Conservation (phyloP, 2,797 vertebrate genomes). For the Lycodopsis pacificus region DNA sequence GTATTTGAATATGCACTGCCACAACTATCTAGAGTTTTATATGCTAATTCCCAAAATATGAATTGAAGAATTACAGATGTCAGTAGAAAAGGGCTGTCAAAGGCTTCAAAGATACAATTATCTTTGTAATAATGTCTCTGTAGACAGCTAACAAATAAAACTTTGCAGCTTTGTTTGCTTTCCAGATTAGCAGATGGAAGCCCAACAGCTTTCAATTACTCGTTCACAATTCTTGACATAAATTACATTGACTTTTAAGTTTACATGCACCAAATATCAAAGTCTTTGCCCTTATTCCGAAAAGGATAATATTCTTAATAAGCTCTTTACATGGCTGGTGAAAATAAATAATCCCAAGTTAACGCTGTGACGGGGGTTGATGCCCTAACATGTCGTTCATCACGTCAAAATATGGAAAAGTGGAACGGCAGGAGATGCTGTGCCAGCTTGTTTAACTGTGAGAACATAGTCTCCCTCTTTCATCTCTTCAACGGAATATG, state of each 20-base stretch:
- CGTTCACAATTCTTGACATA: not conserved
- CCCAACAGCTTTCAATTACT: not conserved
- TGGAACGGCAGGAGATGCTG: no score
- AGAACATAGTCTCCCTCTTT: no score
- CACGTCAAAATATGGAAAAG: no score
- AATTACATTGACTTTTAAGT: not conserved
- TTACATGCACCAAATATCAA: no score
- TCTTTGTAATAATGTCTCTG: not conserved
- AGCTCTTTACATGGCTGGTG: no score
- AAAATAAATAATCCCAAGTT: no score
- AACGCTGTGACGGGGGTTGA: no score
- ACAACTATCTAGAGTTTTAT: not conserved
- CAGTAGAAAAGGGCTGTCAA: not conserved
- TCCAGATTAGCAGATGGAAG: not conserved
- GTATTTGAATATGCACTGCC: not conserved
- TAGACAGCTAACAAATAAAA: fast-evolving
- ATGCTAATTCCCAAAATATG: constrained; percentile 2
- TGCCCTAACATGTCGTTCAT: no score
- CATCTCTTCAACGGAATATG: no score
- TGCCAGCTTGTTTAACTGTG: no score
- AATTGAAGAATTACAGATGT: not conserved
- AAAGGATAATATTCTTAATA: no score
- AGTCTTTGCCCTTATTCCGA: no score
- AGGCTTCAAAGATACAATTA: not conserved
- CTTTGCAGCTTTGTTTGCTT: not conserved